phyloP scores from a whole-genome alignment of 2,888 invertebrate species.

The Candidula unifasciata region DNA sequence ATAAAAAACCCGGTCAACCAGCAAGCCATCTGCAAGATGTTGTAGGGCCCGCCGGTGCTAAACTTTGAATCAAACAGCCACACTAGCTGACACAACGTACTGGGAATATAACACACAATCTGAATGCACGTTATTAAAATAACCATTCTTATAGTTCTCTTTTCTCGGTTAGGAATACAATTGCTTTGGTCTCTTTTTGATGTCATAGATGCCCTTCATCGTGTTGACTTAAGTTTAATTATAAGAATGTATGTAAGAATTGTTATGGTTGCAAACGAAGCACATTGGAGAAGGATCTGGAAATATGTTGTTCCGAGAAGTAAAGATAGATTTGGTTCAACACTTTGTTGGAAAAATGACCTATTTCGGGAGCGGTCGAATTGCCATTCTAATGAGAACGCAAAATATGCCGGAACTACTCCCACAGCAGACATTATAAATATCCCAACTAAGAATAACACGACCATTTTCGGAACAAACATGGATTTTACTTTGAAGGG shows the following conservation, averaged over 20 bases:
- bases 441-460: not conserved
- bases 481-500: not conserved
- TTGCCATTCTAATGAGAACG: not conserved
- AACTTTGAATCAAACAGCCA: slow-evolving; percentile 1
- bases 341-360: not conserved
- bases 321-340: not conserved
- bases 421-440: not conserved
- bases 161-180: not conserved
- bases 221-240: not conserved
- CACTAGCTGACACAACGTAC: not conserved
- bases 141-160: not conserved
- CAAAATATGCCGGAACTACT: not conserved
- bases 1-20: not conserved
- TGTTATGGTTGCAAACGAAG: not conserved
- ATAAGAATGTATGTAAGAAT: not conserved
- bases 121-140: slow-evolving; percentile 5
- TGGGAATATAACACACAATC: not conserved
- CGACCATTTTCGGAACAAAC: slow-evolving; percentile 9
- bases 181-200: not conserved
- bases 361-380: not conserved
- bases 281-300: slow-evolving; percentile 10
- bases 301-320: not conserved
- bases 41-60: not conserved
- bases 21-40: not conserved
- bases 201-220: not conserved